Evolutionary conservation across 2,888 invertebrate species (phyloP).

Genomic region (Noctua janthina): DNA sequence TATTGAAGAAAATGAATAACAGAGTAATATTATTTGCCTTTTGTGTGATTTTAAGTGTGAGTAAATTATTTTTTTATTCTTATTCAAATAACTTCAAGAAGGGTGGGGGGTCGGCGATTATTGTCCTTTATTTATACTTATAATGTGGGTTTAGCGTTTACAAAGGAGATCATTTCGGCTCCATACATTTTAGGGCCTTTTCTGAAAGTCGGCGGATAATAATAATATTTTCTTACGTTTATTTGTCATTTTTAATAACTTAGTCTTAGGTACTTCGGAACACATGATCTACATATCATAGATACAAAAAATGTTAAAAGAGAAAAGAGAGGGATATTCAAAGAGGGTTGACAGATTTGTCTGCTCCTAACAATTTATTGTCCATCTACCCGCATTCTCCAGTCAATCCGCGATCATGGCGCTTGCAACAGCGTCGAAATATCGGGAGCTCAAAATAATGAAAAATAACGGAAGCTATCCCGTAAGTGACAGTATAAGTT

Average conservation of each 20-base stretch:
- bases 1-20: constrained; percentile 61
- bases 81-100: background rate
- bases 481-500: too few relatives aligned
- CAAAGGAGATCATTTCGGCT: too few relatives aligned
- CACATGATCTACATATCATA: background rate
- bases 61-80: constrained; percentile 32
- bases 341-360: too few relatives aligned
- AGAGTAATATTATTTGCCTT: constrained; percentile 51
- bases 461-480: too few relatives aligned
- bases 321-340: too few relatives aligned
- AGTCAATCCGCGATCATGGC: too few relatives aligned
- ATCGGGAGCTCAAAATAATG: too few relatives aligned
- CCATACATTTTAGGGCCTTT: too few relatives aligned
- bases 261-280: background rate
- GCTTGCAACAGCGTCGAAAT: too few relatives aligned
- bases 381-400: too few relatives aligned
- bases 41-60: constrained; percentile 64
- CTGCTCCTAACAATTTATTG: too few relatives aligned
- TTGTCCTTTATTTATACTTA: background rate
- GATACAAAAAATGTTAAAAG: background rate
- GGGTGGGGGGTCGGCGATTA: background rate
- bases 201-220: too few relatives aligned
- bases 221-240: background rate
- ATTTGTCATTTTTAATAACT: background rate
- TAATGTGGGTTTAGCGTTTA: background rate